Conservation (phyloP, 1,140 invertebrate species). For the Diuraphis noxia region DNA sequence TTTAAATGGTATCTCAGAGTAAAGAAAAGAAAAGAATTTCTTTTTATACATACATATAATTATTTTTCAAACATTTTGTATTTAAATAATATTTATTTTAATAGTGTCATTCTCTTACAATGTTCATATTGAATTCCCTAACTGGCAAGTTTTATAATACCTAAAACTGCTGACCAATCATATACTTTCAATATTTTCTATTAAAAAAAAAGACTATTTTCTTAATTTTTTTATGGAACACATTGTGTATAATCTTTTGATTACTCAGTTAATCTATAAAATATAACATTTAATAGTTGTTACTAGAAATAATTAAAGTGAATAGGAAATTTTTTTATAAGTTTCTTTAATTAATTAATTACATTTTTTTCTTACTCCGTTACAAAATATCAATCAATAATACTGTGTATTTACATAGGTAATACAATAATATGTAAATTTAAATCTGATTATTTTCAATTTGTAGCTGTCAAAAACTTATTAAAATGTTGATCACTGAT, state of each 20-base stretch:
- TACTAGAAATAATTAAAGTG: not conserved
- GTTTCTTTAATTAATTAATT: not conserved
- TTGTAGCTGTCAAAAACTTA: not conserved
- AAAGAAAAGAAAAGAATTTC: not conserved
- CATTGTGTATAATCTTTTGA: not conserved
- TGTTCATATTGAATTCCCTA: not conserved
- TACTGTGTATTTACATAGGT: not conserved
- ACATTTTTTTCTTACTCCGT: not conserved
- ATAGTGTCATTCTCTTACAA: not conserved
- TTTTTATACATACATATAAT: not conserved
- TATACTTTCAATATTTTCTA: not conserved
- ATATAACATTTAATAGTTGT: not conserved
- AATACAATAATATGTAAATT: not conserved
- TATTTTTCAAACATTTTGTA: not conserved
- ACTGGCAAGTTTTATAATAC: not conserved
- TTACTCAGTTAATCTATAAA: not conserved
- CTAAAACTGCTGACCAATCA: not conserved
- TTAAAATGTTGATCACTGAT: not conserved
- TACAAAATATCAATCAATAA: not conserved
- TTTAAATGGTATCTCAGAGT: not conserved
- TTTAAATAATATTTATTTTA: slow-evolving; percentile 20
- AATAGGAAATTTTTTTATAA: not conserved
- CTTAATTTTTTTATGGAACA: slow-evolving; percentile 5
- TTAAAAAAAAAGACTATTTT: slow-evolving; percentile 7
- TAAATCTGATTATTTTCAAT: not conserved